Conservation (phyloP, 1,140 invertebrate species). For the Calliopsis andreniformis region DNA sequence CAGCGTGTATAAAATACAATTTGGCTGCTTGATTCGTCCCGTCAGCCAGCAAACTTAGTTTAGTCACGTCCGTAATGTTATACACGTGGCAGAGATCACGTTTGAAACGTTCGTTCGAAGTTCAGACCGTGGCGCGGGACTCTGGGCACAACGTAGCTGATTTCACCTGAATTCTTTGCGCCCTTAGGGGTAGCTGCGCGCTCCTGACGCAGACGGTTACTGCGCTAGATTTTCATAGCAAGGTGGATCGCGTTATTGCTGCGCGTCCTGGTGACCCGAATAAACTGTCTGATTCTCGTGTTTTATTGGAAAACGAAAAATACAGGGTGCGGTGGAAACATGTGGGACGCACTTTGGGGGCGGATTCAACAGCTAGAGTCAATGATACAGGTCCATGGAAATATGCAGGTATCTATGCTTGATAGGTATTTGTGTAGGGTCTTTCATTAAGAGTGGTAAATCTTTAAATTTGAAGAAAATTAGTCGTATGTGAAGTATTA, state of each 20-base stretch:
- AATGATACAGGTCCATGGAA: no score
- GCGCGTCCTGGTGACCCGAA: constrained; percentile 10
- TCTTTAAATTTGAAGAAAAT: no score
- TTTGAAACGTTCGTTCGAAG: constrained; percentile 9
- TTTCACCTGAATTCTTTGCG: constrained; percentile 2
- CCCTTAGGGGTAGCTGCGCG: background rate
- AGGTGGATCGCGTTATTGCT: constrained; percentile 21
- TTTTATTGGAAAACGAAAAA: background rate
- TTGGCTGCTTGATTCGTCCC: constrained; percentile 14
- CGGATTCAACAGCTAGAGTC: no score
- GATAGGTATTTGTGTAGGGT: no score
- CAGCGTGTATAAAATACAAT: background rate
- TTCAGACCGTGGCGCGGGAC: background rate
- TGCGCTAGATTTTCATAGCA: background rate
- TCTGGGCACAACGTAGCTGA: background rate
- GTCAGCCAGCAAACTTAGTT: constrained; percentile 12
- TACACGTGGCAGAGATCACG: background rate
- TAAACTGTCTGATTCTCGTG: background rate
- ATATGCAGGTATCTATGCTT: no score
- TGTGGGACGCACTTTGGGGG: no score
- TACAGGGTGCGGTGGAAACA: no score
- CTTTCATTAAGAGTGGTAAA: no score
- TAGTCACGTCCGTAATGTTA: constrained; percentile 14
- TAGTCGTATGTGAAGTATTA: no score
- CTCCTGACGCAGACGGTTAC: background rate